phyloP scores from a whole-genome alignment of 1,140 invertebrate species.

The Tribolium madens region DNA sequence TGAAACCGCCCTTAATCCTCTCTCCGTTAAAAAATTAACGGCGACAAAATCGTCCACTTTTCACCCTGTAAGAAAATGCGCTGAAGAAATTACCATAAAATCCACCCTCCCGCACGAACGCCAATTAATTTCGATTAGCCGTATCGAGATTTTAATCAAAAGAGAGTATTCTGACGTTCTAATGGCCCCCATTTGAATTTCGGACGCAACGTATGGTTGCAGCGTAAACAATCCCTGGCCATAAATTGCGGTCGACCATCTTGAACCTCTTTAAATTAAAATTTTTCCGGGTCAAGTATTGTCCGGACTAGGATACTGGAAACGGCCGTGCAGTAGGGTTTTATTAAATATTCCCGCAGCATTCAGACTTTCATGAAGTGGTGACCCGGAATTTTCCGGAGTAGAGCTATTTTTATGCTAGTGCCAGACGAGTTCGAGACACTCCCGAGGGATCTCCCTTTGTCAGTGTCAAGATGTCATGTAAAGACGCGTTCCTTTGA shows the following conservation, averaged over 20 bases:
- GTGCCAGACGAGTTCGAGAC: slow-evolving; percentile 1
- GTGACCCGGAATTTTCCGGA: not conserved
- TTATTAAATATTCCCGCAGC: slow-evolving; percentile 19
- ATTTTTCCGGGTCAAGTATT: slow-evolving; percentile 12
- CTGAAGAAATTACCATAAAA: not conserved
- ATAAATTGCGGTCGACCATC: no score
- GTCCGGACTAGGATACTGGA: not conserved
- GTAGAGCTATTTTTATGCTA: not conserved
- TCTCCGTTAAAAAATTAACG: not conserved
- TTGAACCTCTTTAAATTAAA: not conserved
- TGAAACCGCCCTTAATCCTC: no score
- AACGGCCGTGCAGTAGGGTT: not conserved
- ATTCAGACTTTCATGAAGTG: slow-evolving; percentile 16
- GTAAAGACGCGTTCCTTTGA: slow-evolving; percentile 12
- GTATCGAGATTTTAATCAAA: not conserved
- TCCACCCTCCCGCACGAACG: not conserved
- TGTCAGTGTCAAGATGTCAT: slow-evolving; percentile 10
- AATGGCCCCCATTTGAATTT: not conserved
- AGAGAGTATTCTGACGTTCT: not conserved
- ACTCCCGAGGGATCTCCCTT: not conserved
- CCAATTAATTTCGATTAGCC: not conserved
- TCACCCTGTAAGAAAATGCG: not conserved
- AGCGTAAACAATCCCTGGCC: no score
- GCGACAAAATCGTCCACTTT: not conserved
- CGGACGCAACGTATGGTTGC: no score